Evolutionary conservation across 2,888 invertebrate genomes (phyloP).

Genomic region (Andrena camellia): DNA sequence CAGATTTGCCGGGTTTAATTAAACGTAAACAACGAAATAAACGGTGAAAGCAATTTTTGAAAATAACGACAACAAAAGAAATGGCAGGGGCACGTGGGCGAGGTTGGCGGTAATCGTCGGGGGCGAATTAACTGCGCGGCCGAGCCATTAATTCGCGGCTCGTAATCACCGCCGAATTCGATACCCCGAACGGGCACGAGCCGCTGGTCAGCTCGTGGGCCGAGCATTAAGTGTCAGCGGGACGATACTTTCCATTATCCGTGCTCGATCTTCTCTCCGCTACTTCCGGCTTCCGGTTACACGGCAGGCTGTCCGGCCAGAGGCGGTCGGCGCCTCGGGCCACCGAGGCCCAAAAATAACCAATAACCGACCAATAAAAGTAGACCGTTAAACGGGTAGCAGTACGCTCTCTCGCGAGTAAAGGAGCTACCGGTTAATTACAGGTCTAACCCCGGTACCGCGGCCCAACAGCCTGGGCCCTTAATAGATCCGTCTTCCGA

Average conservation of each 20-base stretch:
- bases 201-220: background rate
- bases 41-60: constrained; percentile 25
- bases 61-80: background rate
- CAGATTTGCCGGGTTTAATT: constrained; percentile 20
- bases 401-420: constrained; percentile 80
- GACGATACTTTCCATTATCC: constrained; percentile 36
- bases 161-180: constrained; percentile 52
- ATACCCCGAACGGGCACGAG: constrained; percentile 23
- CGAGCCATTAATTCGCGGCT: constrained; percentile 44
- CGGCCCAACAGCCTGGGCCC: constrained; percentile 69
- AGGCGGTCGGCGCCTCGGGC: constrained; percentile 70
- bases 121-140: constrained; percentile 18
- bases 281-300: constrained; percentile 80
- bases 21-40: constrained; percentile 24
- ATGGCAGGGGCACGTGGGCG: background rate
- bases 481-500: constrained; percentile 83
- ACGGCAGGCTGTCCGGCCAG: constrained; percentile 56
- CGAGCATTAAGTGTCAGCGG: constrained; percentile 23
- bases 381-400: constrained; percentile 77
- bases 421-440: constrained; percentile 85
- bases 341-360: constrained; percentile 80
- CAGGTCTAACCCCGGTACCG: constrained; percentile 79
- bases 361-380: constrained; percentile 84
- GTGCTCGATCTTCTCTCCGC: constrained; percentile 28
- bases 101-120: constrained; percentile 5